These are phyloP conservation scores for Ptychobarbus kaznakovi DNA, from an alignment of 2,797 vertebrate genomes.

Conservation along the genomic window DNA sequence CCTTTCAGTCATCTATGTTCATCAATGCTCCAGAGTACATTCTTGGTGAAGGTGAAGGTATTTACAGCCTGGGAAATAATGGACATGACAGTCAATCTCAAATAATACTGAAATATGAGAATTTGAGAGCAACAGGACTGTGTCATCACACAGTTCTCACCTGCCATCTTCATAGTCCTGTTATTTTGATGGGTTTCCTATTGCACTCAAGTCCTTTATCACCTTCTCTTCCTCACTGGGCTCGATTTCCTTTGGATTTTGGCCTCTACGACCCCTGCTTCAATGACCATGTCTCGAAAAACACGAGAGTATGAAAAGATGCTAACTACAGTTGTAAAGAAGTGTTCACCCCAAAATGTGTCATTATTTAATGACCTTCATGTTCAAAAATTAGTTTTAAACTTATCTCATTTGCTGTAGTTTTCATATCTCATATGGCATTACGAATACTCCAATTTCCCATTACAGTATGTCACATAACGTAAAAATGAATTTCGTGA, in stretches of 20 bases:
- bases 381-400: no score
- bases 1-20: conserved; percentile 8
- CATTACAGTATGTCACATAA: background rate
- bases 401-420: no score
- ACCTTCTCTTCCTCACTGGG: conserved; percentile 37
- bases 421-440: background rate
- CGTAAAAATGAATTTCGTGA: background rate
- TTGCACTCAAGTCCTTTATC: conserved; percentile 43
- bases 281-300: conserved; percentile 3
- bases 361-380: background rate
- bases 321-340: background rate
- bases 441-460: background rate
- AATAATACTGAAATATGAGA: conserved; percentile 35
- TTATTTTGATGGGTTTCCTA: conserved; percentile 51
- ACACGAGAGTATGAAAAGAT: background rate
- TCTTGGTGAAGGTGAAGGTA: conserved; percentile 15
- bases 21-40: conserved; percentile 14
- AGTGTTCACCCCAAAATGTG: background rate
- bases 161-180: conserved; percentile 34
- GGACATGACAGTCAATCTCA: conserved; percentile 16
- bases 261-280: conserved; percentile 26
- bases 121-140: conserved; percentile 49
- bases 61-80: conserved; percentile 26
- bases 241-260: conserved; percentile 24
- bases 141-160: conserved; percentile 46